Conservation (phyloP, 2,113 vertebrate species). For the Uropsilus gracilis region DNA sequence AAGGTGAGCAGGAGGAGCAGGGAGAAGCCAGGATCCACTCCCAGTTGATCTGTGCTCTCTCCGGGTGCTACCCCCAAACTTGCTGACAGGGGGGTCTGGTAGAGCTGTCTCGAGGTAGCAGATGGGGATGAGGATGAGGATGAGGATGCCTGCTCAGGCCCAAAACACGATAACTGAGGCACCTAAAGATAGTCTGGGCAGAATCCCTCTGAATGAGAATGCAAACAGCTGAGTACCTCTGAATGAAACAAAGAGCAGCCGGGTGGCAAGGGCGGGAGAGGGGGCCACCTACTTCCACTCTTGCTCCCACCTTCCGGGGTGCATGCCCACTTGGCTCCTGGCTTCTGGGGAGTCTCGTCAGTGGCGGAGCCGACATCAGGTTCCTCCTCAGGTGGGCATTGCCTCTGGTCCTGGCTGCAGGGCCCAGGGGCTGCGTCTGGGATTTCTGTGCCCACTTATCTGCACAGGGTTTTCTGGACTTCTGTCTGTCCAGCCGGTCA, state of each 20-base stretch:
- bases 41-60: background rate
- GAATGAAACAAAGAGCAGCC: background rate
- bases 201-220: background rate
- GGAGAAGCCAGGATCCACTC: background rate
- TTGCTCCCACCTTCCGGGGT: background rate
- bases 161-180: background rate
- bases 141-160: background rate
- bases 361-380: conserved; percentile 33
- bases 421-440: accelerated
- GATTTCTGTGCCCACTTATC: background rate
- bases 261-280: accelerated
- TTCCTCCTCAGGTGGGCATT: background rate
- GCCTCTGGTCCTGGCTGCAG: background rate
- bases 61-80: background rate
- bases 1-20: background rate
- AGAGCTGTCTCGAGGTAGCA: background rate
- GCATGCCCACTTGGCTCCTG: accelerated
- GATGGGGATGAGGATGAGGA: background rate
- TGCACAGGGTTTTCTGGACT: background rate
- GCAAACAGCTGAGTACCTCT: background rate
- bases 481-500: accelerated
- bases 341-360: background rate
- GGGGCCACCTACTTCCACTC: accelerated
- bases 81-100: background rate
- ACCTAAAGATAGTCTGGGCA: background rate